phyloP scores from a whole-genome alignment of 2,888 invertebrate genomes.

The Synergus japonicus region DNA sequence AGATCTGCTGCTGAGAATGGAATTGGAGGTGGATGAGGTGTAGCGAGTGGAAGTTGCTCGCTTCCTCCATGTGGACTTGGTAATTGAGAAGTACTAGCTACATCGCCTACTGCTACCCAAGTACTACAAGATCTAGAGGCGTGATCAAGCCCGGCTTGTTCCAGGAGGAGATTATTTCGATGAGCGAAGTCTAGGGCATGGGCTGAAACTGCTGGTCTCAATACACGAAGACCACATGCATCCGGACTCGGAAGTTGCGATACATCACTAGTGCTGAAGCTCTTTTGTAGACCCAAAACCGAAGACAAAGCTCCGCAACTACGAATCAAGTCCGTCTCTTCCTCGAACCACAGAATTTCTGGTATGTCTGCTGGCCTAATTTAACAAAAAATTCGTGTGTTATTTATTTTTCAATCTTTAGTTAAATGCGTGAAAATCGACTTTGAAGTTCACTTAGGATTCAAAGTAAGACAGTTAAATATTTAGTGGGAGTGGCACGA shows the following conservation, averaged over 20 bases:
- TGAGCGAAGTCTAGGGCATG: conserved; percentile 80
- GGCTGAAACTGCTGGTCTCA: conserved; percentile 79
- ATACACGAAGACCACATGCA: conserved; percentile 66
- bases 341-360: conserved; percentile 84
- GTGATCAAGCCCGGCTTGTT: conserved; percentile 81
- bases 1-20: conserved; percentile 84
- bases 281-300: conserved; percentile 88
- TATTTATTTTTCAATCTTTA: background rate
- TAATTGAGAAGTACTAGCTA: conserved; percentile 86
- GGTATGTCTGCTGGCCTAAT: conserved; percentile 81
- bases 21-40: conserved; percentile 76
- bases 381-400: background rate
- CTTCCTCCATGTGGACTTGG: conserved; percentile 89
- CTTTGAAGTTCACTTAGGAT: no score
- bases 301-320: conserved; percentile 90
- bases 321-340: conserved; percentile 87
- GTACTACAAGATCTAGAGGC: conserved; percentile 88
- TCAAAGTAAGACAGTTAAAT: background rate
- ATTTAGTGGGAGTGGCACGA: background rate
- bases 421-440: background rate
- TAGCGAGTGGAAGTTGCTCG: conserved; percentile 67
- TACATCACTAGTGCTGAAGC: conserved; percentile 91
- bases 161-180: conserved; percentile 79
- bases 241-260: conserved; percentile 80
- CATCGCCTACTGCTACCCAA: conserved; percentile 91